A percentile compares a stretch with the other conserved stretches of the same genome.
Conservation (phyloP, 1,140 invertebrate genomes). For the Heliconius congener region DNA sequence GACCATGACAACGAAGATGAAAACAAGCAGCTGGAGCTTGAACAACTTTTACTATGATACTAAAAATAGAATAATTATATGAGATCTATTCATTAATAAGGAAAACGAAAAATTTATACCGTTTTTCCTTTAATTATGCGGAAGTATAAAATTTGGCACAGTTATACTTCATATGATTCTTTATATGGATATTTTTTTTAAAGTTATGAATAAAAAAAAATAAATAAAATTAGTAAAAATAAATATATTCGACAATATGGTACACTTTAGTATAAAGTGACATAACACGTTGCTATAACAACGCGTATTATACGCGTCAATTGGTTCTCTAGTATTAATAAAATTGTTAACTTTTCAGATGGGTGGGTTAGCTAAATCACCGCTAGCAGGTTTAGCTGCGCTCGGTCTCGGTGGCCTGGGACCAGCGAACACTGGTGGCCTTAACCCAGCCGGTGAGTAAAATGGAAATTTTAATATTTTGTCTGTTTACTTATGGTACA, state of each 20-base stretch:
- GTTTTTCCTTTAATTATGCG: too few relatives aligned
- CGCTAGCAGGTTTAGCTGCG: constrained; percentile 91
- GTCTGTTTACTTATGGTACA: too few relatives aligned
- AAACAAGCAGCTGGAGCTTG: constrained; percentile 79
- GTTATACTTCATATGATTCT: too few relatives aligned
- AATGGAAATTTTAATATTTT: neutral
- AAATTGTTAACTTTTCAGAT: constrained; percentile 83
- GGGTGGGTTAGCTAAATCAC: constrained; percentile 91
- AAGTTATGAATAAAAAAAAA: neutral
- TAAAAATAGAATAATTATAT: neutral
- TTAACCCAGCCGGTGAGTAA: constrained; percentile 92
- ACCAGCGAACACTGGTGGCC: constrained; percentile 89
- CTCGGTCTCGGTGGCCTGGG: constrained; percentile 92
- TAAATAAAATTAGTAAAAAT: too few relatives aligned
- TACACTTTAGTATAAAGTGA: too few relatives aligned
- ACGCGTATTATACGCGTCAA: too few relatives aligned
- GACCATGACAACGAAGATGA: constrained; percentile 81
- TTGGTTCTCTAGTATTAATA: neutral
- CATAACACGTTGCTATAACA: too few relatives aligned
- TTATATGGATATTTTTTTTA: neutral
- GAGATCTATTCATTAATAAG: neutral
- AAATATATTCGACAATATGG: too few relatives aligned
- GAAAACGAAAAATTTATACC: too few relatives aligned
- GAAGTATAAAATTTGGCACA: too few relatives aligned
- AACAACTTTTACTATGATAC: constrained; percentile 19